Evolutionary conservation across 2,888 invertebrate species (phyloP), one percentile per base, ranked within the genome.

Genomic region (Galerucella pusilla): DNA sequence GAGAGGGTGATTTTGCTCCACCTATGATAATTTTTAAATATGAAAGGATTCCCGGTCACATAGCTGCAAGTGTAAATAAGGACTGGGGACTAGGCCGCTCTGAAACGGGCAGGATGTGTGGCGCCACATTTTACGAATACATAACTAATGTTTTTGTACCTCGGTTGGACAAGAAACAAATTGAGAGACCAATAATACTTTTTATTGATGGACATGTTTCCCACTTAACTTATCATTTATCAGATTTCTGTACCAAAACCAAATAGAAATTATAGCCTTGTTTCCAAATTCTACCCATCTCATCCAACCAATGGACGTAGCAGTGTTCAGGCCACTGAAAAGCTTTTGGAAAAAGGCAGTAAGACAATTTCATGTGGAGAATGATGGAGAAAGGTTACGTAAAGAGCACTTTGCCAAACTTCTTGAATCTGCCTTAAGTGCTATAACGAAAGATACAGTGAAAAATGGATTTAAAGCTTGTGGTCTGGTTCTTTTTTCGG

Each of bases 1-100:
- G 52, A 14, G 14, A 12, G 12, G 71, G 75, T 28, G 64, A 75
- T 0, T 45, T 67, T 12, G 63, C 63, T 59, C 75, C 75, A 11
- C 71, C 71, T 71, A n/a, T 28, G 2, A 28, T 28, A 28, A 28
- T 28, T 28, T 54, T 61, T 61, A 7, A 61, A 61, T 61, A 61
- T 25, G 61, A 20, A 9, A 61, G 61, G 28, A 25, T 61, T 61
- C 61, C 61, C 5, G 11, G 28, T 12, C 25, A 61, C 5, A 12
- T 61, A 4, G 20, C 20, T 20, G 20, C 20, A 20, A 20, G 20
- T 20, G 20, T 20, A 20, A 20, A 20, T 20, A 20, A 61, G 12
- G 45, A 46, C 7, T 69, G 52, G 69, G 69, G 46, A 11, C 59
- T 61, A 42, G 69, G 69, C 46, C 35, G 14, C 6, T 46, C 14